Evolutionary conservation across 2,888 invertebrate genomes (phyloP).

Genomic region (Eupithecia pulchellata): DNA sequence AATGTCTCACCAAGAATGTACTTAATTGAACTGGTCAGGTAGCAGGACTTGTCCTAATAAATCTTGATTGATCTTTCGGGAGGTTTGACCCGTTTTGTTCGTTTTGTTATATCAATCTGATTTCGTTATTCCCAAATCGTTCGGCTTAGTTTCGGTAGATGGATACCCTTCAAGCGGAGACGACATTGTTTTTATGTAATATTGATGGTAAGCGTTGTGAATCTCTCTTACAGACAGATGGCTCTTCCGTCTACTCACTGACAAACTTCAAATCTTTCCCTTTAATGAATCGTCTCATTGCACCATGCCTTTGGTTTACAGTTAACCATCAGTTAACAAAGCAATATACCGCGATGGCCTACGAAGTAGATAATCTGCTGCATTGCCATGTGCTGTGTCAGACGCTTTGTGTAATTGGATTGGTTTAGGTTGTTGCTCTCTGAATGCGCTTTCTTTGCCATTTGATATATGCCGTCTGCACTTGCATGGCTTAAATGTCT

Average conservation of each 20-base stretch:
- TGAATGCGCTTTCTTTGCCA: conserved; percentile 41
- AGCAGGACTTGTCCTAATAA: background rate
- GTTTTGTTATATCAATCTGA: background rate
- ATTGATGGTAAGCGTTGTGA: background rate
- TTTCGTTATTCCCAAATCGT: background rate
- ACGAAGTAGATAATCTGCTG: conserved; percentile 58
- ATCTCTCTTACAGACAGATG: too few species aligned
- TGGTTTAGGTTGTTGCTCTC: conserved; percentile 63
- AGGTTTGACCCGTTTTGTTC: background rate
- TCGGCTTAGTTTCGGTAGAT: background rate
- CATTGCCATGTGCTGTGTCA: conserved; percentile 55
- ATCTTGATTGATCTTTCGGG: background rate
- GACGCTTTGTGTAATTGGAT: conserved; percentile 70
- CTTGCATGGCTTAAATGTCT: conserved; percentile 11
- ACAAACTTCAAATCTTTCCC: background rate
- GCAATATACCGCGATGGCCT: conserved; percentile 24
- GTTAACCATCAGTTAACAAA: background rate
- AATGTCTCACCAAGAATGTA: background rate
- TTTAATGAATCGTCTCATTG: background rate
- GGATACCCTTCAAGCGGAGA: background rate
- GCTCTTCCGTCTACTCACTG: too few species aligned
- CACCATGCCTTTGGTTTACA: background rate
- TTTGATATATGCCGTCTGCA: conserved; percentile 41
- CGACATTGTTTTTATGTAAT: background rate
- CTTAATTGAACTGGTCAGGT: background rate